Percentiles rank a stretch among this genome's conserved stretches.
phyloP scores from a whole-genome alignment of 2,113 vertebrate species.

The Scortum barcoo region DNA sequence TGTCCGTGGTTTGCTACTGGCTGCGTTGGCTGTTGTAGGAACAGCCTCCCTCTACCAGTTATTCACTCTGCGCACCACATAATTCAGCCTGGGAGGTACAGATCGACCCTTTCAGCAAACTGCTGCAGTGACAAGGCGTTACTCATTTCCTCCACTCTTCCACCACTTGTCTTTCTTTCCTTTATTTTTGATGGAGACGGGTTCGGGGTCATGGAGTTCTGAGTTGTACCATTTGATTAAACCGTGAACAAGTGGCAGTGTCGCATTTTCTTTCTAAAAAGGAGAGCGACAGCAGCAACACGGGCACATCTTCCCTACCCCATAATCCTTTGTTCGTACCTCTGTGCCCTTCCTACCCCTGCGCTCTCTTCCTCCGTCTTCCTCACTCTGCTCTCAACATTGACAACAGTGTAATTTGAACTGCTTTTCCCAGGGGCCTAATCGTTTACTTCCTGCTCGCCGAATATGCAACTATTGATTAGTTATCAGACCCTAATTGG shows the following conservation, averaged over 20 bases:
- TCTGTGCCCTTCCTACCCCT: constrained; percentile 16
- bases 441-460: constrained; percentile 96
- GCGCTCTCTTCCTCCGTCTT: constrained; percentile 35
- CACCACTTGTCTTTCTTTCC: constrained; percentile 51
- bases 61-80: constrained; percentile 64
- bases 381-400: constrained; percentile 73
- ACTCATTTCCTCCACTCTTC: constrained; percentile 68
- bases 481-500: constrained; percentile 96
- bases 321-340: constrained; percentile 22
- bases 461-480: constrained; percentile 97
- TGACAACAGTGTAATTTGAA: constrained; percentile 95
- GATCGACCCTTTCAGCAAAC: constrained; percentile 50
- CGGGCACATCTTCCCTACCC: not conserved
- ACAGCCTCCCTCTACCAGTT: constrained; percentile 58
- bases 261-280: constrained; percentile 5
- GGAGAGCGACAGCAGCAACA: not conserved
- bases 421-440: constrained; percentile 92
- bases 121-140: constrained; percentile 50
- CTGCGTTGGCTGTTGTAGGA: constrained; percentile 59
- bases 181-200: constrained; percentile 33
- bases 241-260: not conserved
- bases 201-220: constrained; percentile 31
- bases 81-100: constrained; percentile 72
- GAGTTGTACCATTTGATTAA: constrained; percentile 6
- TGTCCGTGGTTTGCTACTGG: constrained; percentile 71